Percentiles rank a stretch among this genome's conserved stretches.
Evolutionary conservation across 2,888 invertebrate genomes (phyloP).

Genomic region (Brachyptera putata): DNA sequence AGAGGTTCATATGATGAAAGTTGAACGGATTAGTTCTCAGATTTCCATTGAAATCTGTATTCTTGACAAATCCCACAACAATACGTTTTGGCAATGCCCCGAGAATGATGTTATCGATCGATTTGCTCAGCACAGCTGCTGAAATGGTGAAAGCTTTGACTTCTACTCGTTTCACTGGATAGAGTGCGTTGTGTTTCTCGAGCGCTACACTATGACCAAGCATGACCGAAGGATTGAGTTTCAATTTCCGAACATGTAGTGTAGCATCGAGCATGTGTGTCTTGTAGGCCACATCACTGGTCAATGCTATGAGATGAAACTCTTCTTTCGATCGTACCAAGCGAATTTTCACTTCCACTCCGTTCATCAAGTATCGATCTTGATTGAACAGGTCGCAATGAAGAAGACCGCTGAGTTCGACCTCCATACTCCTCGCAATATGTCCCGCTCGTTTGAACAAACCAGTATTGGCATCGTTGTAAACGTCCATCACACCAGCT

Average conservation of each 20-base stretch:
- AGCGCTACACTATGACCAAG: constrained; percentile 34
- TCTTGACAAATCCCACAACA: constrained; percentile 30
- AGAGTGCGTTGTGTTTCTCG: constrained; percentile 32
- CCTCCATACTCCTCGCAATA: too few relatives aligned
- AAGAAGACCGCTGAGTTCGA: too few relatives aligned
- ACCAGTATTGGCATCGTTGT: background rate
- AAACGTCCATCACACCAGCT: constrained; percentile 2
- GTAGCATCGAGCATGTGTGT: constrained; percentile 32
- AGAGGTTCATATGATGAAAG: constrained; percentile 35
- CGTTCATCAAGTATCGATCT: too few relatives aligned
- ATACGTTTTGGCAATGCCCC: constrained; percentile 34
- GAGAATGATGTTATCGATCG: constrained; percentile 35
- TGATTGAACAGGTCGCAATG: too few relatives aligned
- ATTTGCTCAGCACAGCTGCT: constrained; percentile 29
- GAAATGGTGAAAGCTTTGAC: constrained; percentile 34
- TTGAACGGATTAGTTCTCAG: constrained; percentile 34
- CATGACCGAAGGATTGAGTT: constrained; percentile 31
- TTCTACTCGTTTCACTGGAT: constrained; percentile 32
- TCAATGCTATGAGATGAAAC: constrained; percentile 5
- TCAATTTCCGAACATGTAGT: constrained; percentile 32
- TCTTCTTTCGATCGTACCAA: constrained; percentile 8
- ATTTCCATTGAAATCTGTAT: constrained; percentile 31
- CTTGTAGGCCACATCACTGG: constrained; percentile 12
- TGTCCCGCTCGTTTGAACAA: background rate
- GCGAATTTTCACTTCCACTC: constrained; percentile 16